These are phyloP conservation scores for Thunnus thynnus DNA, from an alignment of 2,113 vertebrate species.

Conservation along the genomic window DNA sequence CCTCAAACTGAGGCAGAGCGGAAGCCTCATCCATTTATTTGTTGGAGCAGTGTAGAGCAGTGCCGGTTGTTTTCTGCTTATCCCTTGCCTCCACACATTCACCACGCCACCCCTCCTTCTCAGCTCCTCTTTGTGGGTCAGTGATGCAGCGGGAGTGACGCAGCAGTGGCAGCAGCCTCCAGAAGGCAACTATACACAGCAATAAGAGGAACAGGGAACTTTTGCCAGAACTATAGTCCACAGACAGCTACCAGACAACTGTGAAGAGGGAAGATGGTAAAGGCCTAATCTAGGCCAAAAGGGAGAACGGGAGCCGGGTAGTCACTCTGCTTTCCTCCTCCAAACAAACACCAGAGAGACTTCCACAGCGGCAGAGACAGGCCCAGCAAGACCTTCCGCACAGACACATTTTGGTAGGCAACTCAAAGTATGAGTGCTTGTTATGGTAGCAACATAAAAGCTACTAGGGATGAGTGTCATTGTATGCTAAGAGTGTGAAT, in stretches of 20 bases:
- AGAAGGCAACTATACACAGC: constrained; percentile 68
- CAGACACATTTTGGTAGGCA: constrained; percentile 71
- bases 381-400: constrained; percentile 58
- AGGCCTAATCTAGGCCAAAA: constrained; percentile 51
- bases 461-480: constrained; percentile 45
- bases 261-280: constrained; percentile 51
- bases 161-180: constrained; percentile 75
- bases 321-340: constrained; percentile 49
- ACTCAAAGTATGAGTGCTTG: constrained; percentile 61
- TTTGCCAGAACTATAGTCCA: constrained; percentile 59
- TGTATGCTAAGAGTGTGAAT: constrained; percentile 60
- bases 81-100: constrained; percentile 67
- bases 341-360: constrained; percentile 65
- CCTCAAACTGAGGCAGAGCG: constrained; percentile 57
- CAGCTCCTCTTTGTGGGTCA: constrained; percentile 76
- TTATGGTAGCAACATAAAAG: constrained; percentile 40
- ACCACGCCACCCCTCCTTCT: constrained; percentile 70
- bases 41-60: constrained; percentile 46
- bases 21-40: constrained; percentile 68
- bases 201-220: constrained; percentile 62
- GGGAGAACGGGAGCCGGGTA: constrained; percentile 47
- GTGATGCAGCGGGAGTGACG: constrained; percentile 80
- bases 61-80: constrained; percentile 68
- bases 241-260: constrained; percentile 44
- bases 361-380: constrained; percentile 55